Percentiles rank a stretch among this genome's conserved stretches.
These are phyloP conservation scores for Helobdella robusta DNA, from an alignment of 2,888 invertebrate species.

Conservation along the genomic window DNA sequence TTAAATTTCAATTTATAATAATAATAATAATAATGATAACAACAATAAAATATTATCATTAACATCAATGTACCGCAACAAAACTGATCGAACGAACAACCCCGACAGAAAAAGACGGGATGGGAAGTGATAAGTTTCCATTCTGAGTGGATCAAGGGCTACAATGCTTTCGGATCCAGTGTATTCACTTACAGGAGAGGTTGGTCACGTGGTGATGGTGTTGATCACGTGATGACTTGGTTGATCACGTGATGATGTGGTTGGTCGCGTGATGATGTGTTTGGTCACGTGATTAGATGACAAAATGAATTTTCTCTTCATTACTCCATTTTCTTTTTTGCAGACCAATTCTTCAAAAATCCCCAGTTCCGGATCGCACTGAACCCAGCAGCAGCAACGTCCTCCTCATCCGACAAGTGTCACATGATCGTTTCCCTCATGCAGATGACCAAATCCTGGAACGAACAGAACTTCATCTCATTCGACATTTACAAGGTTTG, in stretches of 20 bases:
- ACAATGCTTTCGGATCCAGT: slow-evolving; percentile 23
- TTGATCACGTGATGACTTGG: no score
- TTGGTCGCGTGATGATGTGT: neutral
- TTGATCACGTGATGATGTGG: neutral
- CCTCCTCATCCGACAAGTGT: neutral
- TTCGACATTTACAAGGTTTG: slow-evolving; percentile 20
- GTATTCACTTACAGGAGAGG: slow-evolving; percentile 3
- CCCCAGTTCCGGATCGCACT: slow-evolving; percentile 44
- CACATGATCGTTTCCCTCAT: slow-evolving; percentile 30
- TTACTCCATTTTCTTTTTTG: neutral
- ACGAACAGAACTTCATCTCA: slow-evolving; percentile 17
- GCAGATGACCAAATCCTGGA: slow-evolving; percentile 26
- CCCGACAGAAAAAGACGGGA: neutral
- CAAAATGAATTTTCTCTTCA: neutral
- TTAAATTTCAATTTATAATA: no score
- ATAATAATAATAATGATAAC: no score
- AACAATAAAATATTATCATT: no score
- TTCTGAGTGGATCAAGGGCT: slow-evolving; percentile 23
- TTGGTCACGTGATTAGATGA: no score
- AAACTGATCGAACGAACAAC: no score
- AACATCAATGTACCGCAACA: no score
- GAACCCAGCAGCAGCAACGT: slow-evolving; percentile 27
- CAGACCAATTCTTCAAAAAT: slow-evolving; percentile 42
- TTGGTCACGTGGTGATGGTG: no score
- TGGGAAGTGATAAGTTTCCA: slow-evolving; percentile 9